These are phyloP conservation scores for Apoda limacodes DNA, from an alignment of 2,888 invertebrate species.

Conservation along the genomic window DNA sequence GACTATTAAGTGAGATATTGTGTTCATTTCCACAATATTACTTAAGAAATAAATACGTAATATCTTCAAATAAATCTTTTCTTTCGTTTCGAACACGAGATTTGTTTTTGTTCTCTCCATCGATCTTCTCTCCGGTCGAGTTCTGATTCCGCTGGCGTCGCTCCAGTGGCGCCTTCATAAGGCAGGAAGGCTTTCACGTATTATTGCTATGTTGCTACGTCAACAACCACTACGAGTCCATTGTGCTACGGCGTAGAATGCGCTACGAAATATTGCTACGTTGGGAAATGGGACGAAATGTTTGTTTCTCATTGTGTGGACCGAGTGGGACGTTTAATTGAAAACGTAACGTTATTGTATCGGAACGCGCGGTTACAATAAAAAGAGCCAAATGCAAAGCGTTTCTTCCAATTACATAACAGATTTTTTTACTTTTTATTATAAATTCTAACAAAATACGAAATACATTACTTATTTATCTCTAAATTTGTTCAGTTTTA, in stretches of 20 bases:
- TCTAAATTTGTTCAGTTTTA: too few species aligned
- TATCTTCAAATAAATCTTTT: slow-evolving; percentile 23
- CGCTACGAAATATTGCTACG: slow-evolving; percentile 17
- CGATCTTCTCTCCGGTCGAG: slow-evolving; percentile 17
- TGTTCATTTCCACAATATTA: too few species aligned
- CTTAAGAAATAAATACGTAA: too few species aligned
- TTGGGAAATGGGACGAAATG: slow-evolving; percentile 4
- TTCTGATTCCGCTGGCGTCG: slow-evolving; percentile 17
- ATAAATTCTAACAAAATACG: too few species aligned
- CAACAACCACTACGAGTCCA: slow-evolving; percentile 11
- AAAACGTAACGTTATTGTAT: neutral
- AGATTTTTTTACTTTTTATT: too few species aligned
- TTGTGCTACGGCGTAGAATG: slow-evolving; percentile 24
- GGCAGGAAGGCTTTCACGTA: slow-evolving; percentile 16
- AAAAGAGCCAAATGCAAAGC: too few species aligned
- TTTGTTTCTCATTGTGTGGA: neutral
- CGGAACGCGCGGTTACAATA: too few species aligned
- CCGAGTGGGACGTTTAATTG: neutral
- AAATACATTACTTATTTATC: too few species aligned
- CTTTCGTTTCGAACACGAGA: slow-evolving; percentile 10
- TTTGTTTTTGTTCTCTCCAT: slow-evolving; percentile 12
- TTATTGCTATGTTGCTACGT: slow-evolving; percentile 19
- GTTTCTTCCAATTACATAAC: too few species aligned
- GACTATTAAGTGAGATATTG: too few species aligned
- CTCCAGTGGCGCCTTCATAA: slow-evolving; percentile 20